A percentile compares a stretch with the other conserved stretches of the same genome.
Conservation (phyloP, 1,140 invertebrate genomes). For the Calephelis virginiensis region DNA sequence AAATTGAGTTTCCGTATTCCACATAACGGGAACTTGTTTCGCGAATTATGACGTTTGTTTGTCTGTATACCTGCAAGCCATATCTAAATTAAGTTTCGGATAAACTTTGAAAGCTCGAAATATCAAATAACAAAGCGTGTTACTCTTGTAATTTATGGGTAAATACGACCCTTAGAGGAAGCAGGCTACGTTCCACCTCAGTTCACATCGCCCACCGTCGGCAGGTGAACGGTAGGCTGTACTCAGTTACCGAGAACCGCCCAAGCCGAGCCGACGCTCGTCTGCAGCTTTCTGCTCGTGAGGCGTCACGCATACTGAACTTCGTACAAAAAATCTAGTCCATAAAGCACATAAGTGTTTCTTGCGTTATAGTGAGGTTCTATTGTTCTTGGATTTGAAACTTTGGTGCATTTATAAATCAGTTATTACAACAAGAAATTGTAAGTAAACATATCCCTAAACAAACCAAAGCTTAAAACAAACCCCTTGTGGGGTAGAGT, state of each 20-base stretch:
- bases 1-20: no score
- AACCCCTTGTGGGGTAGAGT: no score
- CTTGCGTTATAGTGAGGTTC: background rate
- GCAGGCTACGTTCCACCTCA: conserved; percentile 5
- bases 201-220: conserved; percentile 2
- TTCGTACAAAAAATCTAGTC: conserved; percentile 3
- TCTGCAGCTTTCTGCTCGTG: background rate
- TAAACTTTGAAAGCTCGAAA: background rate
- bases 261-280: background rate
- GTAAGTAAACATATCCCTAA: background rate
- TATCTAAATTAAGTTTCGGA: no score
- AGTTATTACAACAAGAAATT: background rate
- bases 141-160: background rate
- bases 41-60: no score
- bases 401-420: background rate
- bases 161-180: background rate
- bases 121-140: background rate
- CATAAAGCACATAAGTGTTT: conserved; percentile 14
- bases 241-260: background rate
- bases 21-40: no score
- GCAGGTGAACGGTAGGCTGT: conserved; percentile 11
- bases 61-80: no score
- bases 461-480: no score
- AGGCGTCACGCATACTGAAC: background rate
- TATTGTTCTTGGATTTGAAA: conserved; percentile 10